Base-by-base conservation (phyloP, 1,140 invertebrate genomes). In the Habropoda laboriosa region DNA sequence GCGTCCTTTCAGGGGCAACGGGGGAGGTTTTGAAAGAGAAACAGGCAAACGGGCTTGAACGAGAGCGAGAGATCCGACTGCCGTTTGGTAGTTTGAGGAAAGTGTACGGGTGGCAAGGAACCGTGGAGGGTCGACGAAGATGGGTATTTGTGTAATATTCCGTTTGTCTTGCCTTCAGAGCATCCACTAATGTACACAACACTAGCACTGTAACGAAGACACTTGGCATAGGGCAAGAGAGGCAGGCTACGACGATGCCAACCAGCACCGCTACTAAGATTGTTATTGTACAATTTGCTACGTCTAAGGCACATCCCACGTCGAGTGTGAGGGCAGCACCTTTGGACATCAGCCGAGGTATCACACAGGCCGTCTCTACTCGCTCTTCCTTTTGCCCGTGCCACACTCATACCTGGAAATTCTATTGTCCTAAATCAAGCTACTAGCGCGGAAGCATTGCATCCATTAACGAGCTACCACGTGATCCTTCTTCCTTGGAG, bases 211-310 rank as follows among this genome's bases (percentile, higher is more conserved):
- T 79, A 80, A 77, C 79, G 84, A 86, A 86, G 83, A 86, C 84
- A 85, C 83, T 86, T 58, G 70, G 40, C 40, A 51, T 61, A 75
- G 77, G 57, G 71, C 53, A 75, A 82, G 73, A 82, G 73, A 75
- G 74, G 72, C 71, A 79, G 53, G 53, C 75, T 13, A 80, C 70
- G 68, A 84, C 58, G 76, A 82, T 70, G 82, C 72, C 75, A 80
- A 85, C 75, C 88, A 88, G 87, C 90, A 89, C 87, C 89, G 85
- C 90, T 87, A 88, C 91, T 88, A 89, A 87, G 89, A 92, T 93
- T 93, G 92, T 93, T 93, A 93, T 93, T 93, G 92, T 93, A 93
- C 92, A 93, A 93, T 93, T 93, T 93, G 91, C 92, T 89, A 91
- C 92, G 91, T 90, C 90, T 88, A 89, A 90, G 86, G 84, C 86